Evolutionary conservation across 2,113 vertebrate species (phyloP).

Genomic region (Dicaeum eximium): DNA sequence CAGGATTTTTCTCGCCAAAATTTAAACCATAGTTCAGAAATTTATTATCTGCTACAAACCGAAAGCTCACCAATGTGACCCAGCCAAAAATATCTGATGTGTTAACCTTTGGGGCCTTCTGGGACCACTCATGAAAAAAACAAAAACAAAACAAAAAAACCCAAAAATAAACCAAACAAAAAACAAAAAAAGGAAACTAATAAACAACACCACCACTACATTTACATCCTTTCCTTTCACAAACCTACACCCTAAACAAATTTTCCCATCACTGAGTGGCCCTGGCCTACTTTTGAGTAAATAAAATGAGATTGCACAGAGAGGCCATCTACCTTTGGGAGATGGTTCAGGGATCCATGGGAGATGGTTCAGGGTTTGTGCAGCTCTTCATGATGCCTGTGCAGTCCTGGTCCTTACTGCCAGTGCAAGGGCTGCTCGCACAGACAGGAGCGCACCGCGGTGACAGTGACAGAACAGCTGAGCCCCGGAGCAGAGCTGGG

Average conservation of each 20-base stretch:
- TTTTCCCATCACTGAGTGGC: not conserved
- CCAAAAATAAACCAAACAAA: not conserved
- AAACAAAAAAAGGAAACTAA: no score
- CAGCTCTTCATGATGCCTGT: not conserved
- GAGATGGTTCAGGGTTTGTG: not conserved
- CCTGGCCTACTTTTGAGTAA: not conserved
- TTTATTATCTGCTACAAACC: not conserved
- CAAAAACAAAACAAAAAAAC: not conserved
- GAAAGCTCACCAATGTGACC: not conserved
- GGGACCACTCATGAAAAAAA: not conserved
- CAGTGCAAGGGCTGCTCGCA: not conserved
- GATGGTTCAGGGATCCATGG: not conserved
- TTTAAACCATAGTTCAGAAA: not conserved
- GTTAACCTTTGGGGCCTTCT: not conserved
- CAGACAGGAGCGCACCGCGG: fast-evolving
- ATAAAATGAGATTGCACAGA: not conserved
- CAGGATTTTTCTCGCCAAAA: not conserved
- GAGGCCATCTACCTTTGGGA: not conserved
- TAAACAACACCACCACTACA: not conserved
- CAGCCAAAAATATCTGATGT: not conserved
- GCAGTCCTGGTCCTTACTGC: no score
- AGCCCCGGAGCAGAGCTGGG: not conserved
- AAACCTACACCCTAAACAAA: not conserved
- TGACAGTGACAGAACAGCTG: not conserved
- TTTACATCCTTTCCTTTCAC: not conserved